Evolutionary conservation across 2,888 invertebrate genomes (phyloP).

Genomic region (Mamestra brassicae): DNA sequence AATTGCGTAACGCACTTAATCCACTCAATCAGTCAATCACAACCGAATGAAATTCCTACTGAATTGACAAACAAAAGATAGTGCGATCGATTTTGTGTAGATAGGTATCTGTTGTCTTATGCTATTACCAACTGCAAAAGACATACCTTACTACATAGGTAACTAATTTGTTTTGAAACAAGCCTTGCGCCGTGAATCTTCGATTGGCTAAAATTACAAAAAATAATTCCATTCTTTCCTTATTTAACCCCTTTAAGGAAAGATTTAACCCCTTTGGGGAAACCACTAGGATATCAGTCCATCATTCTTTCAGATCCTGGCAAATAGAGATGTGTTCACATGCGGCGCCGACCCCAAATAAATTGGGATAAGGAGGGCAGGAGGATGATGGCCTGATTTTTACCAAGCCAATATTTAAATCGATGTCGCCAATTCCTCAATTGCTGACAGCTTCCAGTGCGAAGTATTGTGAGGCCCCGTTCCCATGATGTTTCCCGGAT

Average conservation of each 20-base stretch:
- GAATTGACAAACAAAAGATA: neutral
- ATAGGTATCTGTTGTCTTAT: too few species aligned
- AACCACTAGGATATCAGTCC: neutral
- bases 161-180: neutral
- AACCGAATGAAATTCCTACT: neutral
- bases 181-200: neutral
- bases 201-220: neutral
- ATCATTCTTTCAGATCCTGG: neutral
- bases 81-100: neutral
- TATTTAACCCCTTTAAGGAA: too few species aligned
- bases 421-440: neutral
- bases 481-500: constrained; percentile 43
- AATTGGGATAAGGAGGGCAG: neutral
- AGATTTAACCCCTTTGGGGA: too few species aligned
- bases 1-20: neutral
- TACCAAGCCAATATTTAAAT: neutral
- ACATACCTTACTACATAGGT: neutral
- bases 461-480: constrained; percentile 38
- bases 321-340: neutral
- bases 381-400: neutral
- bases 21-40: neutral
- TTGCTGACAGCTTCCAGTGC: neutral
- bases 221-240: neutral
- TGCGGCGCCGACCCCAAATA: neutral
- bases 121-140: neutral